Evolutionary conservation across 2,888 invertebrate species (phyloP), one percentile per base, ranked within the genome.

Genomic region (Orchestes rusci): DNA sequence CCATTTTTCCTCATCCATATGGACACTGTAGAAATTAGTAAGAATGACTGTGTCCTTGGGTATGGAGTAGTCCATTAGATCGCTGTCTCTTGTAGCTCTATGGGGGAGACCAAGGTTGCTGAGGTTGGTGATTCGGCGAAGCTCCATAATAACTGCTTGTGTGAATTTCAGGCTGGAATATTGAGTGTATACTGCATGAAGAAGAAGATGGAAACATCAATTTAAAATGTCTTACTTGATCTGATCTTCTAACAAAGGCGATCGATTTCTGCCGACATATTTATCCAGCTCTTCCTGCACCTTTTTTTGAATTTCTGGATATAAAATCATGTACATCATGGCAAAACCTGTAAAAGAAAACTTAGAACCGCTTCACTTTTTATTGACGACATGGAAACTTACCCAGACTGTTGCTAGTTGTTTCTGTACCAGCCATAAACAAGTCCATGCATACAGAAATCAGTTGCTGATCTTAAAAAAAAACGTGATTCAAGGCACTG

Each of bases 351-450:
- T 27, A 45, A 29, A n/a, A n/a, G n/a, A n/a, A n/a, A n/a, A n/a
- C n/a, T n/a, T n/a, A n/a, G n/a, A n/a, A n/a, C n/a, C n/a, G n/a
- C n/a, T n/a, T n/a, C n/a, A n/a, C n/a, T n/a, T n/a, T n/a, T n/a
- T n/a, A n/a, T 10, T 23, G 10, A 23, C 10, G 23, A 35, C 8
- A 2, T 7, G 10, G 28, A 16, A 17, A 29, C 31, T n/a, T 38
- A 45, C 48, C 47, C 5, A 79, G 66, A 0, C 80, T 77, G 57
- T 79, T 80, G 51, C 76, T 76, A 1, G 81, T 82, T 0, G 83
- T 84, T 63, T 84, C 82, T 37, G 78, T 73, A 1, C 83, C 83
- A 4, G 81, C 83, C 67, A 82, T 75, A 17, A 84, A 74, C 43
- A 84, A 65, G 56, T 84, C 83, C 56, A 80, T 60, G 55, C 81